Evolutionary conservation across 2,888 invertebrate species (phyloP).

Genomic region (Diadromus collaris): DNA sequence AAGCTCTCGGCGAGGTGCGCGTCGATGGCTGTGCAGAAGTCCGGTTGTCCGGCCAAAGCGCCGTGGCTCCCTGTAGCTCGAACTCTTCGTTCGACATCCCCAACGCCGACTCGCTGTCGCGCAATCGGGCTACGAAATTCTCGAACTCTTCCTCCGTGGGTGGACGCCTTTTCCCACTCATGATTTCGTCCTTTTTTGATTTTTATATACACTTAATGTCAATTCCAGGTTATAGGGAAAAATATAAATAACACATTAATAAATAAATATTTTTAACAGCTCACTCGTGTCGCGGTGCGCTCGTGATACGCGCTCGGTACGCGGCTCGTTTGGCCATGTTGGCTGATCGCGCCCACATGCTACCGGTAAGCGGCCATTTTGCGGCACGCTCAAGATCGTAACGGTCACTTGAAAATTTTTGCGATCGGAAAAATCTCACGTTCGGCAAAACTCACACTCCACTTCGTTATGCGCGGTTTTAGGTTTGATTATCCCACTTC

Average conservation of each 20-base stretch:
- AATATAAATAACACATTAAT: too few species aligned
- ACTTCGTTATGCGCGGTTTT: background rate
- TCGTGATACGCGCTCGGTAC: background rate
- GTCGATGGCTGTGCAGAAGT: background rate
- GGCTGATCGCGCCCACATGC: background rate
- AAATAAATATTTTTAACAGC: background rate
- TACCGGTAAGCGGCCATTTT: background rate
- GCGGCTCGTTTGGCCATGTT: background rate
- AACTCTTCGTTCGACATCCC: background rate
- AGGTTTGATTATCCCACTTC: background rate
- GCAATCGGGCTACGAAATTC: background rate
- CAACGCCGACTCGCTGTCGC: background rate
- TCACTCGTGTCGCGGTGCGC: background rate
- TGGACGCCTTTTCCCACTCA: background rate
- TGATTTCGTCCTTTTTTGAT: background rate
- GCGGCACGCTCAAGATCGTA: background rate
- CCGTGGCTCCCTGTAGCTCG: background rate
- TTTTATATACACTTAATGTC: background rate
- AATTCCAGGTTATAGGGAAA: too few species aligned
- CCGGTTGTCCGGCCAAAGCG: background rate
- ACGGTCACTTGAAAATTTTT: background rate
- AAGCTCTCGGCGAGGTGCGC: background rate
- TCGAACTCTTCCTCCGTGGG: conserved; percentile 2
- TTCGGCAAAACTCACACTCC: background rate
- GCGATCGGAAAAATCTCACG: background rate